phyloP scores from a whole-genome alignment of 2,888 invertebrate genomes.

The Rhyacophila evoluta region DNA sequence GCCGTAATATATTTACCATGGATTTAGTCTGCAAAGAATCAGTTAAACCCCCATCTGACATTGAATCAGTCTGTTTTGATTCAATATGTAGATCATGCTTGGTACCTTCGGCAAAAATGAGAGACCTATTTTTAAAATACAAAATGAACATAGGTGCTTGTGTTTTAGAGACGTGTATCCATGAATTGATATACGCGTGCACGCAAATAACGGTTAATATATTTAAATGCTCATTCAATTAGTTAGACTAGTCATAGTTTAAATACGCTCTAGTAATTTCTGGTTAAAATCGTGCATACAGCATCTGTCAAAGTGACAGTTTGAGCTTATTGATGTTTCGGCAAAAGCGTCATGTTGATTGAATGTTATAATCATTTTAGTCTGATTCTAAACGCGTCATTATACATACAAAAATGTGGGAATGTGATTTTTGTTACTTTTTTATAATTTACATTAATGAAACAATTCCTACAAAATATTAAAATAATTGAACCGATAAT shows the following conservation, averaged over 20 bases:
- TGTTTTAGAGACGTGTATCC: not conserved
- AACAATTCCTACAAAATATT: too few species aligned
- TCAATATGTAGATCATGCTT: conserved; percentile 38
- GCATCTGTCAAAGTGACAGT: not conserved
- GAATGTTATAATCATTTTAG: not conserved
- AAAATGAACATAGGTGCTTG: not conserved
- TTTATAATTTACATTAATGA: too few species aligned
- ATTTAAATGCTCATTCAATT: not conserved
- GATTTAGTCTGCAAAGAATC: not conserved
- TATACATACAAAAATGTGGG: too few species aligned
- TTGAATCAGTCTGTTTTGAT: not conserved
- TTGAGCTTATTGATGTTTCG: not conserved
- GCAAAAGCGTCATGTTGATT: not conserved
- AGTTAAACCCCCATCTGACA: not conserved
- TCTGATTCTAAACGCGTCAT: conserved; percentile 2
- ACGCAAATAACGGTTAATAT: conserved; percentile 39
- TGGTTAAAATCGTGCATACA: not conserved
- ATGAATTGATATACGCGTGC: conserved; percentile 38
- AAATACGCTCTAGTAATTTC: not conserved
- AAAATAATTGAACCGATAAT: too few species aligned
- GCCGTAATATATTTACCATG: not conserved
- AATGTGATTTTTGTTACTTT: not conserved
- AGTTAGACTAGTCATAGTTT: not conserved
- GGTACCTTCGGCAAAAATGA: not conserved
- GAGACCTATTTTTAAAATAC: conserved; percentile 29